Evolutionary conservation across 30 jellyfish, hydroid and myxozoan species (phyloP).

Genomic region (Aurelia sp.): DNA sequence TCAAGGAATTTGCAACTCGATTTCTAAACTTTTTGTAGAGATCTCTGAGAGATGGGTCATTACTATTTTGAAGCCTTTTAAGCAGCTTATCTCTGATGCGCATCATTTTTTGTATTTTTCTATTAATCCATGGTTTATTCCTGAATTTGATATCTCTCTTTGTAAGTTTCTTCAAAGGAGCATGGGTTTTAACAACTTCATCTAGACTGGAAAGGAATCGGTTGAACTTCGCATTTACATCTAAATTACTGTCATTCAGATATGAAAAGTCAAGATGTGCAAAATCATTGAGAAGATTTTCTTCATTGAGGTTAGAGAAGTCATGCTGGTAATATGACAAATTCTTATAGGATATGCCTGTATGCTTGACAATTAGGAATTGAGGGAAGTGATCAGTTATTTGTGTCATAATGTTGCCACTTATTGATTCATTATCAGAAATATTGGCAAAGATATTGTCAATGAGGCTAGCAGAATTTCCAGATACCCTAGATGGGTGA

Average conservation of each 20-base stretch:
- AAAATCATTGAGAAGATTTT: too few relatives aligned
- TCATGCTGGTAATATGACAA: slow-evolving; percentile 55
- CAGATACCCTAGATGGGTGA: too few relatives aligned
- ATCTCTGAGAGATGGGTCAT: too few relatives aligned
- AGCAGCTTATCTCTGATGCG: slow-evolving; percentile 58
- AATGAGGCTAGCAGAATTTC: too few relatives aligned
- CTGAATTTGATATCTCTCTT: slow-evolving; percentile 49
- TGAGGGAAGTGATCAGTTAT: slow-evolving; percentile 80
- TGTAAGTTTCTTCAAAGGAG: slow-evolving; percentile 53
- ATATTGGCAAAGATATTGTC: too few relatives aligned
- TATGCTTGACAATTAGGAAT: too few relatives aligned
- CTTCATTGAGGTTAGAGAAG: slow-evolving; percentile 45
- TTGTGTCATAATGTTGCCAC: slow-evolving; percentile 64
- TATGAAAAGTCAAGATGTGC: slow-evolving; percentile 37
- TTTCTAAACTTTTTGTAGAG: too few relatives aligned
- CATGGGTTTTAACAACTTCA: slow-evolving; percentile 56
- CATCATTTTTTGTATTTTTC: slow-evolving; percentile 53
- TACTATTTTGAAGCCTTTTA: slow-evolving; percentile 28
- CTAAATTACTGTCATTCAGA: slow-evolving; percentile 39
- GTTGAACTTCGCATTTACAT: slow-evolving; percentile 56
- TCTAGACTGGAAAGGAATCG: slow-evolving; percentile 22
- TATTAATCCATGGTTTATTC: slow-evolving; percentile 74
- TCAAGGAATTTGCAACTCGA: too few relatives aligned
- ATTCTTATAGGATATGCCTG: too few relatives aligned
- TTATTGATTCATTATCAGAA: slow-evolving; percentile 53